Evolutionary conservation across 2,888 invertebrate genomes (phyloP).

Genomic region (Oscheius sp.): DNA sequence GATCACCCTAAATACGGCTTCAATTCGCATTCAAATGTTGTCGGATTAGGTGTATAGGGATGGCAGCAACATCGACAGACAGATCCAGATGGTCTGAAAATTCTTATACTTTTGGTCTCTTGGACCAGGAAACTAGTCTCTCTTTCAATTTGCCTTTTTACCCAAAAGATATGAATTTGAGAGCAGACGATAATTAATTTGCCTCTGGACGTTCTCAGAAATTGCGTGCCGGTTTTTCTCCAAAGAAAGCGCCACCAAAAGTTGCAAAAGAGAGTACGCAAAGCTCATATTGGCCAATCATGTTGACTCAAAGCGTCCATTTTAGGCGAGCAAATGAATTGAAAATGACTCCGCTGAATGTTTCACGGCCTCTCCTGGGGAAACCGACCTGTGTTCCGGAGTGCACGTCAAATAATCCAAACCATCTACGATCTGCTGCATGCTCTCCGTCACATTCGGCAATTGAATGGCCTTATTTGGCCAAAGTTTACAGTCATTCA

Average conservation of each 20-base stretch:
- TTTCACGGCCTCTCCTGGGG: neutral
- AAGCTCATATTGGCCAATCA: no score
- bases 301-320: neutral
- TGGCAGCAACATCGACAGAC: constrained; percentile 69
- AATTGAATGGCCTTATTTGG: constrained; percentile 60
- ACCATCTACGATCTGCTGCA: constrained; percentile 65
- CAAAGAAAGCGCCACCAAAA: no score
- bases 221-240: no score
- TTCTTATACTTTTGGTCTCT: neutral
- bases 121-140: no score
- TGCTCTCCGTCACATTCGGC: constrained; percentile 67
- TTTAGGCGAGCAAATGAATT: constrained; percentile 6
- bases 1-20: constrained; percentile 56
- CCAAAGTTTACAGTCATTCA: constrained; percentile 63
- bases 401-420: constrained; percentile 66
- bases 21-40: constrained; percentile 65
- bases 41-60: constrained; percentile 66
- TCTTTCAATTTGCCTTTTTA: neutral
- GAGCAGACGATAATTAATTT: neutral
- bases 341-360: neutral
- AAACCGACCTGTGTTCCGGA: constrained; percentile 58
- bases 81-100: constrained; percentile 58
- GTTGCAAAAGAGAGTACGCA: no score
- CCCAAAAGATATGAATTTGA: neutral
- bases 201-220: neutral